A percentile compares a stretch with the other conserved stretches of the same genome.
Conservation (phyloP, 2,888 invertebrate genomes). For the Pheosia tremula region DNA sequence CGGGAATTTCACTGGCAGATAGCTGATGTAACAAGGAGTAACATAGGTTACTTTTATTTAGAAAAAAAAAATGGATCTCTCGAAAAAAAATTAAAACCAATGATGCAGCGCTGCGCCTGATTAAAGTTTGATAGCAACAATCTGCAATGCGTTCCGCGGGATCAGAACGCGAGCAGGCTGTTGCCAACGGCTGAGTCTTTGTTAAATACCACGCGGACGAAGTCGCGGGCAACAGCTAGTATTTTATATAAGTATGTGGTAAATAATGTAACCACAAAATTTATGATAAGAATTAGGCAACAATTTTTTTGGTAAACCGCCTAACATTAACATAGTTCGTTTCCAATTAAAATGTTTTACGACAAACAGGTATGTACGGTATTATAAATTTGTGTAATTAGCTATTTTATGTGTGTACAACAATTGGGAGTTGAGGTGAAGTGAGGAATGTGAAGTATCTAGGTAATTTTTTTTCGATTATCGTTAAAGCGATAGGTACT, state of each 20-base stretch:
- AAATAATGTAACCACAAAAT: slow-evolving; percentile 35
- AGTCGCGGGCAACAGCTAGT: no score
- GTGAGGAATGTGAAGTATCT: slow-evolving; percentile 22
- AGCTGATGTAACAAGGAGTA: no score
- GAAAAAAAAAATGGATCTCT: no score
- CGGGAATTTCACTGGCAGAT: no score
- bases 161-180: no score
- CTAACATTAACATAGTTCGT: slow-evolving; percentile 46
- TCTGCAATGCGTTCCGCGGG: no score
- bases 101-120: no score
- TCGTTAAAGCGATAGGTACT: background rate
- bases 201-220: no score
- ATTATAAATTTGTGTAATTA: slow-evolving; percentile 42
- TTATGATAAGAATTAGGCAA: slow-evolving; percentile 41
- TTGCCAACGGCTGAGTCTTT: no score
- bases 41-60: no score
- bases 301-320: slow-evolving; percentile 35
- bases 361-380: slow-evolving; percentile 29
- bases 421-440: slow-evolving; percentile 24
- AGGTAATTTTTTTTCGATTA: slow-evolving; percentile 8
- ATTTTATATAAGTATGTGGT: slow-evolving; percentile 38
- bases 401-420: slow-evolving; percentile 34
- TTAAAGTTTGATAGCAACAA: no score
- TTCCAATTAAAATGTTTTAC: slow-evolving; percentile 42
- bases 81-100: no score